Evolutionary conservation across 2,797 vertebrate species (phyloP), one percentile per base, ranked within the genome.

Genomic region (Aulostomus chinensis): DNA sequence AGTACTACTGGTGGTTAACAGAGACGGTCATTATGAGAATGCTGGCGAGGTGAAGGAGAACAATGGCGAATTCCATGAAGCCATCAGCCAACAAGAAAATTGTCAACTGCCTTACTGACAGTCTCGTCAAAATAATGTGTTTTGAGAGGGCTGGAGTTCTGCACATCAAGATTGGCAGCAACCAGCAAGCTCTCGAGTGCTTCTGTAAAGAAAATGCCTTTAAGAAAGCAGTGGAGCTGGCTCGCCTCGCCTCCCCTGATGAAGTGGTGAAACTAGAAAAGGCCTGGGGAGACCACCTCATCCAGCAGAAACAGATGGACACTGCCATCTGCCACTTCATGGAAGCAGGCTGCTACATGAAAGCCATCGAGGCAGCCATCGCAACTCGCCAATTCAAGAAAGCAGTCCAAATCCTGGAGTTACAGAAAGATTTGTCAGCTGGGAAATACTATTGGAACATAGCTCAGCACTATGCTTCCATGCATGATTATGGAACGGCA

Each of bases 311-410:
- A 72, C 96, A 97, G 81, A 93, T 97, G 80, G 96, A 99, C 57
- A 95, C 95, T 5, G 96, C 97, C 71, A 98, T 99, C 68, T 98
- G 98, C 83, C 97, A 99, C 81, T 99, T 95, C 67, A 98, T 98
- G 1, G 96, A 98, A 86, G 95, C 95, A 40, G 95, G 96, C 64
- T 94, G 94, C 76, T 93, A 94, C 0, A 51, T 93, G 8, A 99
- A 99, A 77, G 96, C 97, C 40, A 92, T 95, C 3, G 94, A 98
- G 58, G 93, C 96, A 6, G 95, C 96, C 17, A 73, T 99, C 35
- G 92, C 93, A 3, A 96, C 96, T 16, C 93, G 93, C 2, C 97
- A 99, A 84, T 99, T 96, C 96, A 99, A 98, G 89, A 99, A 98
- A 60, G 97, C 97, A 9, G 81, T 96, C 58, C 94, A 96, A 75